Evolutionary conservation across 2,113 vertebrate genomes (phyloP).

Genomic region (Eonycteris spelaea): DNA sequence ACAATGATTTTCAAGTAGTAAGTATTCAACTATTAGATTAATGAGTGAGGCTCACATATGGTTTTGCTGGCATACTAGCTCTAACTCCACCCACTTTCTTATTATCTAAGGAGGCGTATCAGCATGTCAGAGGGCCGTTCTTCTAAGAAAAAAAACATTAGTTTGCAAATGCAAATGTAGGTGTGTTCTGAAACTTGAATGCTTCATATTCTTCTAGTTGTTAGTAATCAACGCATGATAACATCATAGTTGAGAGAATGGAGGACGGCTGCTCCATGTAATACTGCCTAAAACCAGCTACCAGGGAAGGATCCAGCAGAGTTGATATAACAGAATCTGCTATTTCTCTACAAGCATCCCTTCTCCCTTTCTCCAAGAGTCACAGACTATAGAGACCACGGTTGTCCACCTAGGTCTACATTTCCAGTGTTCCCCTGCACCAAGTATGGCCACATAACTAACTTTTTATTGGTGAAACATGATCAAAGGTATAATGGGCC

Average conservation of each 20-base stretch:
- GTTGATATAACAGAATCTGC: not conserved
- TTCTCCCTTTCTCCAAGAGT: not conserved
- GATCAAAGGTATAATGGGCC: not conserved
- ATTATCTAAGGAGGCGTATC: not conserved
- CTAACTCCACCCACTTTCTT: not conserved
- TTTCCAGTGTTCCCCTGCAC: not conserved
- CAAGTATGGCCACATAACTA: not conserved
- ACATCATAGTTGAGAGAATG: not conserved
- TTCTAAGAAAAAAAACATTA: not conserved
- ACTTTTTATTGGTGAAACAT: not conserved
- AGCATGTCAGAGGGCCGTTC: not conserved
- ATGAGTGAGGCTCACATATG: not conserved
- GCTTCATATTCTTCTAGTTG: not conserved
- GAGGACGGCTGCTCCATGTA: not conserved
- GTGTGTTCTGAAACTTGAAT: not conserved
- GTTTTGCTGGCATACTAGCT: not conserved
- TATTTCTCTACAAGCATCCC: not conserved
- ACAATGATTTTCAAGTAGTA: not conserved
- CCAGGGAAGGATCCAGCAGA: not conserved
- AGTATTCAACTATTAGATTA: not conserved
- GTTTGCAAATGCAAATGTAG: not conserved
- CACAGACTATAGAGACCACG: not conserved
- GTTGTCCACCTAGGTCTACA: not conserved
- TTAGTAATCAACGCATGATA: not conserved
- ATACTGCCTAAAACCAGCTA: not conserved